Conservation (phyloP, 2,888 invertebrate species). For the Poecilobothrus nobilitatus region DNA sequence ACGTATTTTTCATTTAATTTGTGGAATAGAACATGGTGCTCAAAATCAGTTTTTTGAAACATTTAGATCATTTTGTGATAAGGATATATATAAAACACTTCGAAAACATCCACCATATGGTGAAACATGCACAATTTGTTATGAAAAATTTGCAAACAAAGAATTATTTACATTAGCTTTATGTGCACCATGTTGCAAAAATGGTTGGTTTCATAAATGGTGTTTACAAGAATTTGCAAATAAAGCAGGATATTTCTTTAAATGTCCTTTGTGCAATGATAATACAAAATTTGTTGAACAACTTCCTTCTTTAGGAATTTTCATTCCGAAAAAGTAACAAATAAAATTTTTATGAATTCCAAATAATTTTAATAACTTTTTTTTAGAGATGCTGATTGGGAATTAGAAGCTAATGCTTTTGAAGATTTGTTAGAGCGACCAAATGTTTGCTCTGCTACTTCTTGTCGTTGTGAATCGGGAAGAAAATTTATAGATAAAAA, state of each 20-base stretch:
- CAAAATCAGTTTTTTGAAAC: conserved; percentile 56
- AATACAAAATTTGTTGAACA: conserved; percentile 48
- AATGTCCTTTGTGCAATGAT: conserved; percentile 76
- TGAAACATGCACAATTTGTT: conserved; percentile 60
- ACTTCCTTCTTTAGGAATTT: conserved; percentile 52
- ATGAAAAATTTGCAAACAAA: conserved; percentile 42
- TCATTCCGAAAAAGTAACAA: conserved; percentile 67
- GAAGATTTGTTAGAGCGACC: conserved; percentile 59
- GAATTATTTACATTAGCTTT: conserved; percentile 28
- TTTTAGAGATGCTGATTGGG: conserved; percentile 75
- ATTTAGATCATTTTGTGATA: conserved; percentile 46
- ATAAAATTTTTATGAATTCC: neutral
- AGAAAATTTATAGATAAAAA: conserved; percentile 34
- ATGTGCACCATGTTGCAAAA: conserved; percentile 66
- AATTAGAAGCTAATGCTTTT: conserved; percentile 65
- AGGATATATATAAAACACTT: conserved; percentile 22
- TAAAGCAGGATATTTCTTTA: conserved; percentile 72
- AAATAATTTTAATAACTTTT: conserved; percentile 10
- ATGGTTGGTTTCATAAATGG: conserved; percentile 65
- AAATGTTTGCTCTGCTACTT: conserved; percentile 50
- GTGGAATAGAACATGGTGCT: conserved; percentile 57
- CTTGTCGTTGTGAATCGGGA: conserved; percentile 55
- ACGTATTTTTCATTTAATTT: conserved; percentile 64
- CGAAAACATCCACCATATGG: conserved; percentile 14
- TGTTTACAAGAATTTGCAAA: conserved; percentile 65